These are phyloP conservation scores for Brachionus manjavacas DNA, from an alignment of 1,140 invertebrate genomes.

Conservation along the genomic window DNA sequence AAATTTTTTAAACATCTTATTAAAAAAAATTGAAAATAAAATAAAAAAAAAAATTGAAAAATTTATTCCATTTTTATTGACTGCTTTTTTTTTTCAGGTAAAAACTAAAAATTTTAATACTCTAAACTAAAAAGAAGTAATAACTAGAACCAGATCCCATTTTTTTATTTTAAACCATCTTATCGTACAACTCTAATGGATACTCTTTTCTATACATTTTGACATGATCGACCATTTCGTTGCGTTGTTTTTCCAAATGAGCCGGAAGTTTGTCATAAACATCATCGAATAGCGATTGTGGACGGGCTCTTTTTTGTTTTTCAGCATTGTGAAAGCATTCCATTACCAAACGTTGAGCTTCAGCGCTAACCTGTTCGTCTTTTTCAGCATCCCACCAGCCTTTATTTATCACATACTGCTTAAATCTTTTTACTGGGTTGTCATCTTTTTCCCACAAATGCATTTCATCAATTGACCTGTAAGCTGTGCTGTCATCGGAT, in stretches of 20 bases:
- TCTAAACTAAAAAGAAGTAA: not conserved
- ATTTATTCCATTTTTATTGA: not conserved
- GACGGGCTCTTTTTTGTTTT: not conserved
- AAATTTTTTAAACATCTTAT: not conserved
- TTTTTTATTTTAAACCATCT: not conserved
- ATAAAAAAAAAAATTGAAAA: not conserved
- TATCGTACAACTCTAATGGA: constrained; percentile 18
- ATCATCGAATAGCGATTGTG: not conserved
- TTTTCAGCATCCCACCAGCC: constrained; percentile 17
- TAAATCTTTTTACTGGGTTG: constrained; percentile 76
- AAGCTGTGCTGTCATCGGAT: constrained; percentile 93
- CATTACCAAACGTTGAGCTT: not conserved
- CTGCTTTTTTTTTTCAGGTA: not conserved
- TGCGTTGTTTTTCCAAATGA: not conserved
- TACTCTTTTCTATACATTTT: constrained; percentile 40
- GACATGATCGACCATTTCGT: constrained; percentile 32
- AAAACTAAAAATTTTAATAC: not conserved
- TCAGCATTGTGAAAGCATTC: constrained; percentile 31
- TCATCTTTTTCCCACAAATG: constrained; percentile 72
- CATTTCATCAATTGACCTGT: constrained; percentile 75
- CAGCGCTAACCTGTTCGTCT: not conserved
- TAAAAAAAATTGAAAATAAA: not conserved
- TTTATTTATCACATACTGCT: constrained; percentile 65
- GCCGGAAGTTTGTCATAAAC: constrained; percentile 23
- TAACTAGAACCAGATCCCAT: not conserved